phyloP scores from a whole-genome alignment of 2,888 invertebrate genomes.

The Leucoma salicis region DNA sequence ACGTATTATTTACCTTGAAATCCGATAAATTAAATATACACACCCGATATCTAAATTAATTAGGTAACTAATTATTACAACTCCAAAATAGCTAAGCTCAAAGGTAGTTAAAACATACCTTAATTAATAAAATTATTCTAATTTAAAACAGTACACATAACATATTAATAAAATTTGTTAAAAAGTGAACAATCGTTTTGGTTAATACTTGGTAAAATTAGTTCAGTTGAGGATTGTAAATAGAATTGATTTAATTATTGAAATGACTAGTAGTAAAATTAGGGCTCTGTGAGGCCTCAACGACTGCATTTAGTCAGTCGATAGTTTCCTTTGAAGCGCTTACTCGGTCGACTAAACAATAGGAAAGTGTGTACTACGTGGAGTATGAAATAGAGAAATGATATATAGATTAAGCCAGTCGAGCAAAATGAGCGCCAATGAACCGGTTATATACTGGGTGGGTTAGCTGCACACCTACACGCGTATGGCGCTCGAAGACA shows the following conservation, averaged over 20 bases:
- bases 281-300: no score
- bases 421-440: no score
- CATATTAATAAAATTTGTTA: conserved; percentile 78
- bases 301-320: no score
- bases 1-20: conserved; percentile 28
- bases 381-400: no score
- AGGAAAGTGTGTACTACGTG: no score
- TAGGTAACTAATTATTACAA: conserved; percentile 44
- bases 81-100: conserved; percentile 48
- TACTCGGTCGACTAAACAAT: no score
- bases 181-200: conserved; percentile 76
- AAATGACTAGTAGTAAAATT: conserved; percentile 50
- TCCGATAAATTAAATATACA: conserved; percentile 46
- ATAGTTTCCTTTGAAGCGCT: no score
- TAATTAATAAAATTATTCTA: conserved; percentile 67
- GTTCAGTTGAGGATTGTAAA: conserved; percentile 41
- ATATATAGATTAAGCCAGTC: no score
- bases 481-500: no score
- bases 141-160: conserved; percentile 62
- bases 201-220: conserved; percentile 67
- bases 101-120: conserved; percentile 57
- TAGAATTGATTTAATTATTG: conserved; percentile 37
- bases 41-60: conserved; percentile 42
- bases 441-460: no score
- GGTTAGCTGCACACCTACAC: no score